Evolutionary conservation across 1,140 invertebrate genomes (phyloP).

Genomic region (Lordiphosa stackelbergi): DNA sequence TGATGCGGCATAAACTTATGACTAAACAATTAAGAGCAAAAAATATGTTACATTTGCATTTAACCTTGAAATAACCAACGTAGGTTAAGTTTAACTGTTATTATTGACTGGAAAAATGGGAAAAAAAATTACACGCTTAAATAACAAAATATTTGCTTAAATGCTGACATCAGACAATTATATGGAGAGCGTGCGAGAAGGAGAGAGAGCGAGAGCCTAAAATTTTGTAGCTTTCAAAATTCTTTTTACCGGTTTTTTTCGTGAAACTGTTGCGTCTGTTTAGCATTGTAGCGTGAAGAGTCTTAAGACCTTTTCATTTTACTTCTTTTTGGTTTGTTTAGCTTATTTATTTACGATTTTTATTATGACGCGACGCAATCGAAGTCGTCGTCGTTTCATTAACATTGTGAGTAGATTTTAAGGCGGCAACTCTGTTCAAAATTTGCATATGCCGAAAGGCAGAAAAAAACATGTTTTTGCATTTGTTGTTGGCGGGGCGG

Average conservation of each 20-base stretch:
- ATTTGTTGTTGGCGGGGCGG: conserved; percentile 11
- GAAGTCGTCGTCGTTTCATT: conserved; percentile 38
- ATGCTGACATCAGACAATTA: conserved; percentile 66
- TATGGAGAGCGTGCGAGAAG: conserved; percentile 12
- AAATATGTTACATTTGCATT: conserved; percentile 39
- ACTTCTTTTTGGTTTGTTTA: conserved; percentile 20
- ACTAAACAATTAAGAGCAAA: conserved; percentile 20
- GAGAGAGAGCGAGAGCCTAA: conserved; percentile 21
- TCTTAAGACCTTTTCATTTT: conserved; percentile 35
- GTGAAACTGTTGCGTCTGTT: conserved; percentile 44
- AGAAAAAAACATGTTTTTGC: conserved; percentile 21
- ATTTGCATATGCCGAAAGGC: conserved; percentile 44
- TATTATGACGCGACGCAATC: conserved; percentile 46
- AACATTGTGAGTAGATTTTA: conserved; percentile 11
- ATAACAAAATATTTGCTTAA: conserved; percentile 69
- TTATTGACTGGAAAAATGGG: not conserved
- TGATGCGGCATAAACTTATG: conserved; percentile 24
- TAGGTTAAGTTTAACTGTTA: conserved; percentile 26
- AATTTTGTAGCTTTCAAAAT: conserved; percentile 9
- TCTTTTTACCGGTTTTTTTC: conserved; percentile 52
- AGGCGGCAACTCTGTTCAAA: conserved; percentile 7
- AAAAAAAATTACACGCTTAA: conserved; percentile 70
- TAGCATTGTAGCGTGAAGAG: conserved; percentile 66
- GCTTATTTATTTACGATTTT: conserved; percentile 56
- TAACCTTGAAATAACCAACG: conserved; percentile 25